Evolutionary conservation across 2,797 vertebrate genomes (phyloP).

Genomic region (Cetoscarus ocellatus): DNA sequence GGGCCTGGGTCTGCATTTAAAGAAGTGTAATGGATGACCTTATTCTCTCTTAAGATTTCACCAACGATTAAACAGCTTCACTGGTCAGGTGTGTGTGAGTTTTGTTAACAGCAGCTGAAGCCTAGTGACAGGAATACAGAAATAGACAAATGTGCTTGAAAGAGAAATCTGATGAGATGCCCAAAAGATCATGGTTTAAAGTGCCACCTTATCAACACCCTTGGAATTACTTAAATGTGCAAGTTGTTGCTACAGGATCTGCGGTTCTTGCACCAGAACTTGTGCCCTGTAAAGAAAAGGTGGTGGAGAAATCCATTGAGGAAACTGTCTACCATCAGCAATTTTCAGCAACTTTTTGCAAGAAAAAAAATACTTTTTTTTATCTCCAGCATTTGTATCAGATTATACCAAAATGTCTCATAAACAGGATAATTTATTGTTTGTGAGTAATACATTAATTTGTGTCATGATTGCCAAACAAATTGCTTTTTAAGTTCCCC

Average conservation of each 20-base stretch:
- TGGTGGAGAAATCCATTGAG: background rate
- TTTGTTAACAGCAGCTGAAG: background rate
- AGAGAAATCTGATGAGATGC: background rate
- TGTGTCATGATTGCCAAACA: conserved; percentile 43
- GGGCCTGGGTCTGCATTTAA: background rate
- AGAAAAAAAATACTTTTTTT: background rate
- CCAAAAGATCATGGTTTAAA: background rate
- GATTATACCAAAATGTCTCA: conserved; percentile 13
- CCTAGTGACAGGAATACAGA: background rate
- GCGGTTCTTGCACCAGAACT: background rate
- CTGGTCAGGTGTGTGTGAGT: background rate
- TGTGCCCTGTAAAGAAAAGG: background rate
- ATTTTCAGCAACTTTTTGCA: background rate
- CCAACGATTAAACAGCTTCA: too few relatives aligned
- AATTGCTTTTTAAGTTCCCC: conserved; percentile 17
- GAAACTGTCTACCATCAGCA: background rate
- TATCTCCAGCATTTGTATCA: background rate
- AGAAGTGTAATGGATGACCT: background rate
- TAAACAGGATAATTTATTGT: conserved; percentile 2
- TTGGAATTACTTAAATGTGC: background rate
- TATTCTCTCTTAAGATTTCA: background rate
- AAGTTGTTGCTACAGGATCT: background rate
- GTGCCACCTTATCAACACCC: background rate
- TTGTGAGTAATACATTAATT: conserved; percentile 18
- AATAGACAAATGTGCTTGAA: background rate